Percentiles rank a stretch among this genome's conserved stretches.
Evolutionary conservation across 2,888 invertebrate genomes (phyloP).

Genomic region (Pseudolycoriella hygida): DNA sequence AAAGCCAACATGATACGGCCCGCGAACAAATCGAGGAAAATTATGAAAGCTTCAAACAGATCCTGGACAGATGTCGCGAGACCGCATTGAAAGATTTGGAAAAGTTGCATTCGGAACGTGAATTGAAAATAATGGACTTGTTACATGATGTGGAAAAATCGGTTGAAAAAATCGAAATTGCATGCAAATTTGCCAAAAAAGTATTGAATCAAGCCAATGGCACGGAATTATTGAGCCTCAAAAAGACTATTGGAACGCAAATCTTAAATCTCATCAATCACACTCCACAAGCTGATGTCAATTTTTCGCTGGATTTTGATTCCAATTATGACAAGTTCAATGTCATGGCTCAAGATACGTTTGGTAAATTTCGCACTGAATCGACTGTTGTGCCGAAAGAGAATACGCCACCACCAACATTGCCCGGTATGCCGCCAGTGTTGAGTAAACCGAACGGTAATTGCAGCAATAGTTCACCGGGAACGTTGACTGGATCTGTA

Average conservation of each 20-base stretch:
- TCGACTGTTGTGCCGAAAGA: slow-evolving; percentile 29
- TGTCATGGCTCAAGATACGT: slow-evolving; percentile 47
- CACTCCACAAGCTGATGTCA: slow-evolving; percentile 64
- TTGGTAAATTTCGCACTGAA: slow-evolving; percentile 58
- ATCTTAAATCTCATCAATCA: slow-evolving; percentile 61
- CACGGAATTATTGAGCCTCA: slow-evolving; percentile 67
- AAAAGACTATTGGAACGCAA: slow-evolving; percentile 60
- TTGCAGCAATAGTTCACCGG: slow-evolving; percentile 17
- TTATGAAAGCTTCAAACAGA: slow-evolving; percentile 60
- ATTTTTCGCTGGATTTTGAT: slow-evolving; percentile 64
- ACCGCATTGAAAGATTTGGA: slow-evolving; percentile 54
- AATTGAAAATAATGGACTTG: slow-evolving; percentile 78
- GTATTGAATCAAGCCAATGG: slow-evolving; percentile 71
- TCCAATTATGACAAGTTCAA: slow-evolving; percentile 67
- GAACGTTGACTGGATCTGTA: slow-evolving; percentile 21
- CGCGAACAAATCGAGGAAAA: slow-evolving; percentile 66
- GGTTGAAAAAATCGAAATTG: slow-evolving; percentile 69
- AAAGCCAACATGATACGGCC: slow-evolving; percentile 73
- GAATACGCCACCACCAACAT: slow-evolving; percentile 31
- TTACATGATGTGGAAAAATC: slow-evolving; percentile 70
- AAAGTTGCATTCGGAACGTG: slow-evolving; percentile 63
- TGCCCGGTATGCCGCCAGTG: slow-evolving; percentile 34
- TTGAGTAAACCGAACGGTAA: slow-evolving; percentile 12
- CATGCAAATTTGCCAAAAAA: slow-evolving; percentile 67
- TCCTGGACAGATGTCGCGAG: slow-evolving; percentile 66